These are phyloP conservation scores for Blera fallax DNA, from an alignment of 2,888 invertebrate species.

Conservation along the genomic window DNA sequence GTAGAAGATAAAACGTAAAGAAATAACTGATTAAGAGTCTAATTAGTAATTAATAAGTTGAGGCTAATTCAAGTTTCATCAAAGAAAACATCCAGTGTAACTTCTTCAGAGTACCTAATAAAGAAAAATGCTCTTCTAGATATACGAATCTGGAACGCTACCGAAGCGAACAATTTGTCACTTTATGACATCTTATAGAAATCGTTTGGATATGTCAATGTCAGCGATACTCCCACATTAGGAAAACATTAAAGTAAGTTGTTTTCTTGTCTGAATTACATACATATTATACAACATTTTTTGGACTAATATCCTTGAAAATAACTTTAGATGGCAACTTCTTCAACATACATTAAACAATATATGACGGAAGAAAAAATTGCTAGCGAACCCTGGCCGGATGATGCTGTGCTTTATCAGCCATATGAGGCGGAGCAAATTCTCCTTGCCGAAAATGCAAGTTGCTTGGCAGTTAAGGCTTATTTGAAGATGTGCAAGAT, in stretches of 20 bases:
- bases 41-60: too few relatives aligned
- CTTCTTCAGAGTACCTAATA: too few relatives aligned
- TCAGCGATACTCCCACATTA: neutral
- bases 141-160: too few relatives aligned
- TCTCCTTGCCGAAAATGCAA: slow-evolving; percentile 95
- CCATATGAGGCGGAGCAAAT: slow-evolving; percentile 97
- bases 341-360: slow-evolving; percentile 77
- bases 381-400: slow-evolving; percentile 96
- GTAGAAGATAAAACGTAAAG: too few relatives aligned
- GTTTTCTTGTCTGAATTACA: neutral
- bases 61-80: too few relatives aligned
- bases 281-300: neutral
- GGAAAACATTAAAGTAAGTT: neutral
- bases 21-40: too few relatives aligned
- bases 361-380: slow-evolving; percentile 78
- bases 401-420: slow-evolving; percentile 92
- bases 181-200: too few relatives aligned
- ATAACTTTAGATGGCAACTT: slow-evolving; percentile 24
- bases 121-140: too few relatives aligned
- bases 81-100: too few relatives aligned
- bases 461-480: slow-evolving; percentile 95
- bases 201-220: neutral
- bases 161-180: too few relatives aligned
- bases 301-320: neutral
- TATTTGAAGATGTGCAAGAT: slow-evolving; percentile 96